A percentile compares a stretch with the other conserved stretches of the same genome.
phyloP scores from a whole-genome alignment of 2,797 vertebrate species.

The Parambassis ranga region DNA sequence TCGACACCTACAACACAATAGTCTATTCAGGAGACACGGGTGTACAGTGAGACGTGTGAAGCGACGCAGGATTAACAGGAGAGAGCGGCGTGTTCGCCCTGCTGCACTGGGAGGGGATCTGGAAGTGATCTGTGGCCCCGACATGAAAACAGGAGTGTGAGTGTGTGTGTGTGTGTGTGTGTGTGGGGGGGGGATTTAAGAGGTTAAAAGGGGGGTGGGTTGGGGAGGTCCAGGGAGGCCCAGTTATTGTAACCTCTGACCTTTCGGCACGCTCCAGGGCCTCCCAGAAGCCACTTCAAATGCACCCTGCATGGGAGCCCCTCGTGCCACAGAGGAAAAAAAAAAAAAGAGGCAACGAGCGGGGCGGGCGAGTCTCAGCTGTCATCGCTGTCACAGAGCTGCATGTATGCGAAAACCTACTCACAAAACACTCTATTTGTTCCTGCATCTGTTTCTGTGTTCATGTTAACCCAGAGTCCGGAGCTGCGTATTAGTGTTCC shows the following conservation, averaged over 20 bases:
- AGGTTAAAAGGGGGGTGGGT: conserved; percentile 15
- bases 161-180: conserved; percentile 1
- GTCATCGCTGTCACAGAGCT: conserved; percentile 49
- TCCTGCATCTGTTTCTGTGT: conserved; percentile 7
- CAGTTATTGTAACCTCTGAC: conserved; percentile 84
- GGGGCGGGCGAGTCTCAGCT: conserved; percentile 49
- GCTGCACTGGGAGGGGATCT: conserved; percentile 56
- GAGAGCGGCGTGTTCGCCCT: conserved; percentile 17
- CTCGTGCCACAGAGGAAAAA: conserved; percentile 42
- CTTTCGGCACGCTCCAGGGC: conserved; percentile 76
- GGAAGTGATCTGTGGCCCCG: conserved; percentile 67
- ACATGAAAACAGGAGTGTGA: conserved; percentile 42
- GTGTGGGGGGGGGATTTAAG: conserved; percentile 36
- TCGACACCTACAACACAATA: conserved; percentile 16
- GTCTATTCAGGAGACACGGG: conserved; percentile 24
- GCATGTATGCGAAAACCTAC: conserved; percentile 5
- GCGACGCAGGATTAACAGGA: conserved; percentile 22
- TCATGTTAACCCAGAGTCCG: not conserved
- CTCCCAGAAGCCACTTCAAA: conserved; percentile 82
- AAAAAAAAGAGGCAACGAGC: not conserved
- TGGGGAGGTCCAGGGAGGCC: conserved; percentile 66
- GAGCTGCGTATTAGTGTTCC: not conserved
- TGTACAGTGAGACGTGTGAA: conserved; percentile 9
- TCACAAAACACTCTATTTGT: conserved; percentile 13
- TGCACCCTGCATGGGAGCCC: conserved; percentile 55